Evolutionary conservation across 1,140 invertebrate genomes (phyloP), one percentile per base, ranked within the genome.

Genomic region (Zaprionus camerounensis): DNA sequence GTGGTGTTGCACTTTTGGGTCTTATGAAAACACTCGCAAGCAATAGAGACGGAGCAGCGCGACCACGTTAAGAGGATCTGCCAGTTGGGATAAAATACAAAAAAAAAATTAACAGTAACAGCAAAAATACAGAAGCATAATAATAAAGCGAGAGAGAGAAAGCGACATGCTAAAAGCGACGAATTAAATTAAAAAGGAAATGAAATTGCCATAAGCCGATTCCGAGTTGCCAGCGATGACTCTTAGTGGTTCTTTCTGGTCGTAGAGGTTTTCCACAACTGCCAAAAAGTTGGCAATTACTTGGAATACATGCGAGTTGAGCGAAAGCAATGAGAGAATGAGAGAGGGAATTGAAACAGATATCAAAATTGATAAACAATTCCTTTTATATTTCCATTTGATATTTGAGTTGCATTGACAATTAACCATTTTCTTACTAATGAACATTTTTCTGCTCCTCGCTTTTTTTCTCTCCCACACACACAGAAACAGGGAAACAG

Each of bases 131-230:
- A 67, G 31, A 68, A 44, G 81, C 36, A 67, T 66, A 53, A 64
- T 80, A 83, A 81, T 78, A 68, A 83, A 78, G 73, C 64, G 58
- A 80, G 57, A 34, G 31, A 38, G 36, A 38, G 13, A 15, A 13
- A 15, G 36, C 4, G 36, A 72, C 69, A 76, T 71, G 74, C 68
- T 62, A 68, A 71, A 63, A 73, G 66, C 77, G 56, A 55, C 46
- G 57, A 88, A 88, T 87, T 84, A 88, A 87, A 87, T 88, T 88
- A 81, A 87, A 81, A 78, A 73, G 84, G 78, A 87, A 87, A 87
- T 84, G 57, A 72, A 80, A 82, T 77, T 67, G 67, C 57, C 64
- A 63, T 84, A 64, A 83, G 71, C 67, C 53, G 67, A 66, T 72
- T 62, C 31, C 28, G 41, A 41, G 36, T 67, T 67, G 31, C 6